phyloP scores from a whole-genome alignment of 2,797 vertebrate genomes.

The Enteromius thamalakanensis region DNA sequence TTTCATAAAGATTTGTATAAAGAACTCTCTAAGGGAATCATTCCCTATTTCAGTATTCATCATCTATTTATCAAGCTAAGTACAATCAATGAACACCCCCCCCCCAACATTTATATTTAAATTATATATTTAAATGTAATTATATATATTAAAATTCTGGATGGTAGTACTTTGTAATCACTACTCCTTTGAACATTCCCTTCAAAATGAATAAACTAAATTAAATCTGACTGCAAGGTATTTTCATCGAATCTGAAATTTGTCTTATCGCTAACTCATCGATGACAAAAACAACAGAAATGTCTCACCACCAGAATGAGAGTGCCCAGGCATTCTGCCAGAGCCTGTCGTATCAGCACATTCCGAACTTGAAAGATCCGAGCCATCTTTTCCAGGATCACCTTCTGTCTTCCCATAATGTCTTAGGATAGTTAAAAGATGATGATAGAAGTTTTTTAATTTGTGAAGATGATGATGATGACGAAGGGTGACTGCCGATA shows the following conservation, averaged over 20 bases:
- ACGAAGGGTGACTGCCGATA: background rate
- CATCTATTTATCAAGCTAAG: background rate
- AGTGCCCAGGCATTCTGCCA: constrained; percentile 86
- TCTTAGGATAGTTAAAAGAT: constrained; percentile 38
- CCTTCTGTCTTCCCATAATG: constrained; percentile 83
- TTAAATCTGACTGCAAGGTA: background rate
- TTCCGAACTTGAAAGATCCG: constrained; percentile 78
- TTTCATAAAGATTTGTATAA: background rate
- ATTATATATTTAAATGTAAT: too few relatives aligned
- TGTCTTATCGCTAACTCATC: constrained; percentile 13
- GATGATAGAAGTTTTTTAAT: background rate
- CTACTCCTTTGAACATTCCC: background rate
- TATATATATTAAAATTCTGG: background rate
- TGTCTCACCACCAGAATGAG: constrained; percentile 86
- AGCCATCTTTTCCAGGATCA: constrained; percentile 75
- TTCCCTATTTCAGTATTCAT: background rate
- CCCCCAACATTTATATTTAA: too few relatives aligned
- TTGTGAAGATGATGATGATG: constrained; percentile 15
- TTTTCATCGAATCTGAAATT: background rate
- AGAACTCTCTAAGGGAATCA: background rate
- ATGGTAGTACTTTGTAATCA: background rate
- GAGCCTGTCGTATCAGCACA: constrained; percentile 78
- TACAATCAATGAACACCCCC: too few relatives aligned
- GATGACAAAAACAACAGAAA: constrained; percentile 28
- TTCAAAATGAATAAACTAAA: background rate